Base-by-base conservation (phyloP, 2,113 vertebrate genomes). In the Heterotilapia buettikoferi region DNA sequence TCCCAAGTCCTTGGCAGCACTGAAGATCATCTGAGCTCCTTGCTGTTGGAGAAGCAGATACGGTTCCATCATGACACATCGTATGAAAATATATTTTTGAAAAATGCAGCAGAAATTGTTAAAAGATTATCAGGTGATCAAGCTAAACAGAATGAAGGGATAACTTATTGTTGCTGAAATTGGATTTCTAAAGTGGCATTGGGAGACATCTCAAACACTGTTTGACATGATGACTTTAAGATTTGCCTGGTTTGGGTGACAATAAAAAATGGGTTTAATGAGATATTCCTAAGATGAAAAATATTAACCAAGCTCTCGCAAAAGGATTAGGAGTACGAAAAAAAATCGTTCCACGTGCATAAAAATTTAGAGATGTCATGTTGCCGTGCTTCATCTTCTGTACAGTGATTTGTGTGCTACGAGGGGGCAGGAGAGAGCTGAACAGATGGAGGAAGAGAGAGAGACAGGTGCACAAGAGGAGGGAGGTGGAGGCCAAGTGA, bases 11-110 rank as follows among this genome's bases (percentile, higher is more conserved):
- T 99, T 99, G 93, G 98, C 98, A 90, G 99, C 98, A 43, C 96
- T 99, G 95, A 99, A 99, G 92, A 99, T 99, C 97, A 99, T 99
- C 96, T 99, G 98, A 71, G 98, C 97, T 83, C 98, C 99, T 97
- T 99, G 96, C 88, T 97, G 96, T 94, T 61, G 59, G 86, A 57
- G 78, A 73, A 83, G 86, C 16, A 91, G 29, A 90, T 2, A 47
- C 7, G 31, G 61, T 73, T 50, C 3, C 2, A 2, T 86, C 21
- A 66, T 26, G 5, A 45, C n/a, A 21, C 47, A 45, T 9, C 2
- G 14, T 47, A 76, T 76, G 24, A 50, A 50, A 31, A 31, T 29
- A 47, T 76, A 47, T 0, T 43, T 45, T 66, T 66, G 10, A 66
- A 66, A 66, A 5, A 56, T 61, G 19, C 36, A 29, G 26, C 24